Evolutionary conservation across 2,888 invertebrate genomes (phyloP), one percentile per base, ranked within the genome.

Genomic region (Orchestes rusci): DNA sequence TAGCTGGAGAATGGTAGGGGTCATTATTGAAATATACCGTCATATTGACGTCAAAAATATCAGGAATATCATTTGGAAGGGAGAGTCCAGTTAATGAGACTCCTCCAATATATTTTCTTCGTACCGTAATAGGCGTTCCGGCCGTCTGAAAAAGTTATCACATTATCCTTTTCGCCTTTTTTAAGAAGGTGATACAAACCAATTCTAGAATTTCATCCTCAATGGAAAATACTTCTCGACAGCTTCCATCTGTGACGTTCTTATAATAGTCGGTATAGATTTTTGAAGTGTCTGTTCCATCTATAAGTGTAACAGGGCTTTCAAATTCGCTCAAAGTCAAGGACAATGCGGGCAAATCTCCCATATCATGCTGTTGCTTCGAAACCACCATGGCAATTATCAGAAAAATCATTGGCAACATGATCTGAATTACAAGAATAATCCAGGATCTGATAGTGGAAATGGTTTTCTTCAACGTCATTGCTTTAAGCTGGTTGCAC

Each of bases 11-110:
- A 61, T 90, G 89, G 57, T 77, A 80, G 0, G 85, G 83, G 59
- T 86, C 82, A 61, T 85, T 86, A 59, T 88, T 89, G 65, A 87
- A 84, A 76, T 82, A 81, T 0, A 79, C 83, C 0, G 71, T 78
- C 2, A 79, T 74, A 0, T 65, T 58, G 1, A 49, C 35, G 27
- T 45, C 37, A n/a, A n/a, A n/a, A n/a, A n/a, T n/a, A n/a, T n/a
- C n/a, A n/a, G n/a, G n/a, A 16, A 47, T 43, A 3, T 33, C 2
- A 36, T 10, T 7, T 7, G 23, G 23, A 10, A 23, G 5, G 23
- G 5, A 13, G n/a, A 19, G 38, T 3, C 20, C 3, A n/a, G n/a
- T n/a, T 55, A 78, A 72, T 0, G 76, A 73, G 0, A 79, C 78
- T 0, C 79, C 81, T 1, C 73, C 72, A 45, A 82, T 60, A 50